Evolutionary conservation across 2,888 invertebrate species (phyloP), one percentile per base, ranked within the genome.

Genomic region (Eupithecia centaureata): DNA sequence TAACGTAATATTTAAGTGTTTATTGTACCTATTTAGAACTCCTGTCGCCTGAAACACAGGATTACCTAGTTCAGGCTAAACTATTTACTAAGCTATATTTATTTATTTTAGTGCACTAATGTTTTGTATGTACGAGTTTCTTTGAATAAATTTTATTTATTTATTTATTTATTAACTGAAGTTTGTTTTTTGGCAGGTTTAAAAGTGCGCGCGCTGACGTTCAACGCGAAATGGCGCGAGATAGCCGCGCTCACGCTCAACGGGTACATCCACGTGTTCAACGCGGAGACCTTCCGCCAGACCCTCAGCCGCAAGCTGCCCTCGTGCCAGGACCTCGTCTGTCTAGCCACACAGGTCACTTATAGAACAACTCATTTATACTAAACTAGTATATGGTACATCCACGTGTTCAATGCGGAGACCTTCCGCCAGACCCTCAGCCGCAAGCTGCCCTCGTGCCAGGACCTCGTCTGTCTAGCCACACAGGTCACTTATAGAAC

Each of bases 211-310:
- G 98, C 98, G 22, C 89, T 99, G 42, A 96, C 97, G 25, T 98
- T 97, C 86, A 98, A 98, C 90, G 94, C 96, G 77, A 95, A 95
- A 22, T 96, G 96, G 87, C 95, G 96, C 77, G 98, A 98, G 92
- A 95, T 99, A 68, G 98, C 98, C 0, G 98, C 98, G 12, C 93
- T 99, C 2, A 98, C 98, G 0, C 93, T 98, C 12, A 99, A 99
- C 90, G 98, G 98, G 0, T 98, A 96, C 88, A 97, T 99, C 84
- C 98, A 99, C 91, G 96, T 98, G 77, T 98, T 98, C 95, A 97
- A 96, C 91, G 97, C 98, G 0, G 96, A 97, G 87, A 96, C 96
- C 13, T 98, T 98, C 88, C 95, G 95, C 71, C 98, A 98, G 94
- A 97, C 96, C 83, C 94, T 97, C 78, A 97, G 97, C 7, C 93